Evolutionary conservation across 1,140 invertebrate species (phyloP).

Genomic region (Drosophila busckii): DNA sequence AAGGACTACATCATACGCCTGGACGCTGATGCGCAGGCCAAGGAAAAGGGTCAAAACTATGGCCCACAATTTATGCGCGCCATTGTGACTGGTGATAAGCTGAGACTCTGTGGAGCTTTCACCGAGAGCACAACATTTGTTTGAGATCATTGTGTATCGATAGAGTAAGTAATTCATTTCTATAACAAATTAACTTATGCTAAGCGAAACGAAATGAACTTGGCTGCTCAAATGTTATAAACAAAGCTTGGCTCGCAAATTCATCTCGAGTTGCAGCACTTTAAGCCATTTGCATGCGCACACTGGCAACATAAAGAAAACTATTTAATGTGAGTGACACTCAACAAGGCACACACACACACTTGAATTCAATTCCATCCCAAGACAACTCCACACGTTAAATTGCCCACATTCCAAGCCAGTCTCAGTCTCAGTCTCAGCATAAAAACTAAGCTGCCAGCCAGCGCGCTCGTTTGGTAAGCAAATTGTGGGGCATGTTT

Average conservation of each 20-base stretch:
- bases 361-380: conserved; percentile 30
- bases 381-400: conserved; percentile 45
- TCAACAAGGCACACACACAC: conserved; percentile 21
- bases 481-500: conserved; percentile 66
- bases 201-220: too few relatives aligned
- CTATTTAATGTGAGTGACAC: conserved; percentile 38
- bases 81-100: conserved; percentile 63
- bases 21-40: conserved; percentile 41
- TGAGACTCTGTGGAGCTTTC: conserved; percentile 75
- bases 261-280: conserved; percentile 10
- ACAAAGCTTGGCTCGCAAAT: too few relatives aligned
- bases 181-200: too few relatives aligned
- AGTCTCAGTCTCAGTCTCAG: conserved; percentile 4
- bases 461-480: conserved; percentile 33
- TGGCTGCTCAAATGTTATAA: too few relatives aligned
- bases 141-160: conserved; percentile 15
- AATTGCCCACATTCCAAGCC: conserved; percentile 43
- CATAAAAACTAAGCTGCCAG: conserved; percentile 23
- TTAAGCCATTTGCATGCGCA: conserved; percentile 14
- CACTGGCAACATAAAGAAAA: conserved; percentile 19
- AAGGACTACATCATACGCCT: conserved; percentile 72
- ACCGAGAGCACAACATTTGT: conserved; percentile 74
- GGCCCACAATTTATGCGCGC: conserved; percentile 75
- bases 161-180: too few relatives aligned
- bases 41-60: conserved; percentile 48